These are phyloP conservation scores for Heterodera schachtii DNA, from an alignment of 1,140 invertebrate species.

Conservation along the genomic window DNA sequence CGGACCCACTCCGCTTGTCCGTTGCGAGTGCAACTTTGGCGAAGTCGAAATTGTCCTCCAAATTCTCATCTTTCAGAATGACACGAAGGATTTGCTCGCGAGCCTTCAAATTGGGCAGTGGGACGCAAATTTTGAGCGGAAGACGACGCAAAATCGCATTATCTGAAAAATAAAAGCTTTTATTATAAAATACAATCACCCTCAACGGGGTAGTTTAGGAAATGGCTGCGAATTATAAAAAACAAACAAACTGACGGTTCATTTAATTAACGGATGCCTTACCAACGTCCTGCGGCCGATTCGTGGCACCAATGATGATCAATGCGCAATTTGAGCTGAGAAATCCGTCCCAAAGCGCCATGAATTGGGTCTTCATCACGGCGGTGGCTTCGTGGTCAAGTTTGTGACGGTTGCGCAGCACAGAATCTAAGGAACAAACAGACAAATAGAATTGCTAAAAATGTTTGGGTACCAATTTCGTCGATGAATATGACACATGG, in stretches of 20 bases:
- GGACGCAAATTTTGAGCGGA: slow-evolving; percentile 89
- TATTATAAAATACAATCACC: no score
- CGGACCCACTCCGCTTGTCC: slow-evolving; percentile 36
- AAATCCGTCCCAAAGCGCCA: slow-evolving; percentile 74
- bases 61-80: slow-evolving; percentile 35
- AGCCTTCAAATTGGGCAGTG: slow-evolving; percentile 74
- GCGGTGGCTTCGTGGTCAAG: slow-evolving; percentile 97
- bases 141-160: slow-evolving; percentile 92
- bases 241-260: no score
- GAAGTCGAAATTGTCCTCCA: slow-evolving; percentile 35
- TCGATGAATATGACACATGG: slow-evolving; percentile 94
- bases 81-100: slow-evolving; percentile 36
- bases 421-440: slow-evolving; percentile 69
- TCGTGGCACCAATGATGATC: slow-evolving; percentile 90
- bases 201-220: no score
- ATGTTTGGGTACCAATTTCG: slow-evolving; percentile 76
- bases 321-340: slow-evolving; percentile 72
- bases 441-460: not conserved
- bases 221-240: no score
- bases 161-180: no score
- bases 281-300: slow-evolving; percentile 86
- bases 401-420: slow-evolving; percentile 81
- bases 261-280: no score
- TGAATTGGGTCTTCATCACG: slow-evolving; percentile 88
- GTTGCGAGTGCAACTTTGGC: slow-evolving; percentile 32